A percentile compares a stretch with the other conserved stretches of the same genome.
Evolutionary conservation across 2,888 invertebrate species (phyloP).

Genomic region (Zonitis immaculata): DNA sequence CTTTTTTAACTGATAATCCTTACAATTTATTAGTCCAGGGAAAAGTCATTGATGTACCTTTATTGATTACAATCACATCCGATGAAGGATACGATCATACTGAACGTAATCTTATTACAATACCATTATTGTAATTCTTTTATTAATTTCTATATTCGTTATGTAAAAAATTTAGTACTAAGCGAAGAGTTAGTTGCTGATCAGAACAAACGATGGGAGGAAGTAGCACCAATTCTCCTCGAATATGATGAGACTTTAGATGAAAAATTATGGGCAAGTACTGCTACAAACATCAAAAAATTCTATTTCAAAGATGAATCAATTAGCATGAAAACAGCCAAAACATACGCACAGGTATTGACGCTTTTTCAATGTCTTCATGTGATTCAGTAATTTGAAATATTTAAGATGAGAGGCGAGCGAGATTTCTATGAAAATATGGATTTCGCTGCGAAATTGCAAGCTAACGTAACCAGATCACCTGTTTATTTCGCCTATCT

Average conservation of each 20-base stretch:
- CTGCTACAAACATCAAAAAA: conserved; percentile 18
- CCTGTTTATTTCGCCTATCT: conserved; percentile 59
- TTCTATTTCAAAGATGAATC: conserved; percentile 20
- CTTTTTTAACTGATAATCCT: conserved; percentile 35
- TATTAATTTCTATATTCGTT: conserved; percentile 3
- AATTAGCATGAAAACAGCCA: conserved; percentile 8
- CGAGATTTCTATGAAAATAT: conserved; percentile 55
- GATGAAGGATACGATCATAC: conserved; percentile 13
- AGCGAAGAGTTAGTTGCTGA: conserved; percentile 8
- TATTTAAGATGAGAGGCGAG: conserved; percentile 49
- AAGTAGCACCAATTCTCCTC: conserved; percentile 22
- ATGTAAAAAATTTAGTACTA: conserved; percentile 4
- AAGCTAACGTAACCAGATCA: conserved; percentile 51
- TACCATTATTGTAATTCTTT: conserved; percentile 6
- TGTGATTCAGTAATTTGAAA: not conserved
- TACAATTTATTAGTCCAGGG: conserved; percentile 33
- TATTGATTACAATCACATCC: conserved; percentile 40
- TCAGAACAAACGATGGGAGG: conserved; percentile 19
- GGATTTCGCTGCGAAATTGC: conserved; percentile 53
- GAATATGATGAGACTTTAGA: conserved; percentile 24
- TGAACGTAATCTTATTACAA: conserved; percentile 5
- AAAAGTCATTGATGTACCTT: conserved; percentile 35
- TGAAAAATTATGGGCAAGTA: conserved; percentile 1
- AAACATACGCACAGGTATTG: not conserved
- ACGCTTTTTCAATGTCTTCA: too few species aligned